Evolutionary conservation across 2,888 invertebrate species (phyloP), one percentile per base, ranked within the genome.

Genomic region (Polyommatus icarus): DNA sequence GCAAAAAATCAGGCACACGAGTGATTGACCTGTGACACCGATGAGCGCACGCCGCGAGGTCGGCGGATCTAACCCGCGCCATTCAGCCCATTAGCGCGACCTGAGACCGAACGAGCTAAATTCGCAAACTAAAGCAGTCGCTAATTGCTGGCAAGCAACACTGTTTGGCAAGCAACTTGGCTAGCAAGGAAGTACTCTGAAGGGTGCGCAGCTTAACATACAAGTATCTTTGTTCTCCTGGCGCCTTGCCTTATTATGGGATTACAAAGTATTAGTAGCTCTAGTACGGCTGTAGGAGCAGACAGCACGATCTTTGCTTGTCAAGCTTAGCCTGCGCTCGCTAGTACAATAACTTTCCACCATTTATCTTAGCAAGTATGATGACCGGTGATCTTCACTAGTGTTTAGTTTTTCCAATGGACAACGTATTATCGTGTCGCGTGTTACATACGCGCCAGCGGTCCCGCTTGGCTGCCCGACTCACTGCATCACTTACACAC

Each of bases 1-100:
- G 67, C 67, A 67, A 67, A 67, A 67, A 67, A 67, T 67, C 67
- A 29, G 29, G 67, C 15, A 67, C 61, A 29, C 32, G 67, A 67
- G 29, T 67, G 67, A 67, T 67, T 67, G 67, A 67, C 67, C 67
- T 67, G 29, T 15, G 67, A 67, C 67, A 67, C 67, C 67, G 67
- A 67, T 67, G 72, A 72, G 36, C 72, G 40, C 72, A 40, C 18
- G 71, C 5, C 71, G 12, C 32, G 72, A 40, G n/a, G 72, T 67
- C 67, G 59, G 32, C 67, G 29, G 4, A 32, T 32, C 29, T 24
- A 24, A 67, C 67, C 67, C 29, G 67, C 67, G 67, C 15, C 12
- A 67, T 67, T 67, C 15, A 67, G 67, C 6, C 67, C 67, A 67
- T 67, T 67, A 67, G 29, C 24, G 20, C 29, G 29, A 67, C 12